Evolutionary conservation across 2,113 vertebrate species (phyloP), one percentile per base, ranked within the genome.

Genomic region (Callocephalon fimbriatum): DNA sequence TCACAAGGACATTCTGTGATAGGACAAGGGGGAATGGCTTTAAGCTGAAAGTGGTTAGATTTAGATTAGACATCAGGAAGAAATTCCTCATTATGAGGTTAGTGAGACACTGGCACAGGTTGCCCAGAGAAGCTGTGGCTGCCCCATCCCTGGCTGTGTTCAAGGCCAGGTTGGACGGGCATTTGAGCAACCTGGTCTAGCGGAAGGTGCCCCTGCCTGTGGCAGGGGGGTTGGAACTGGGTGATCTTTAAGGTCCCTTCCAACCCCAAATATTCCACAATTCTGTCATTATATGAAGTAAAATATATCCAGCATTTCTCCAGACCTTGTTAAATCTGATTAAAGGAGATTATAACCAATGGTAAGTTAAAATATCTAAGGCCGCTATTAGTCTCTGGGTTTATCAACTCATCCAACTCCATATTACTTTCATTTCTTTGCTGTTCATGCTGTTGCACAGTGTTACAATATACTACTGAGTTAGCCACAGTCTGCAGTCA

Each of bases 341-440:
- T 16, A 75, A 67, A 78, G 71, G 14, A 44, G 65, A 75, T 29
- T 74, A 51, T 45, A 87, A 87, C 72, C 58, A 82, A 35, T 12
- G 29, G 21, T 48, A 82, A 58, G 84, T 78, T 86, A 70, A 89
- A 91, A 79, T 76, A 86, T 21, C 54, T 54, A 68, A 79, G 10
- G 19, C 12, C 42, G 79, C 37, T 86, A 25, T 83, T 88, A 82
- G 42, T 79, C 79, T 88, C 75, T 86, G 25, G 20, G 31, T 76
- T 96, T 86, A 93, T 72, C 91, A 95, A 72, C n/a, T 88, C 66
- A 65, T 73, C 66, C 37, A 68, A 51, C 10, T 68, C 80, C 78
- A 42, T 45, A 62, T 20, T 73, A 25, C 15, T 90, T 85, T 79
- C 8, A 44, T 27, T 87, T 91, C 40, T 91, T 71, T 81, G 37